These are phyloP conservation scores for Panzeria rudis DNA, from an alignment of 2,888 invertebrate species.

Conservation along the genomic window DNA sequence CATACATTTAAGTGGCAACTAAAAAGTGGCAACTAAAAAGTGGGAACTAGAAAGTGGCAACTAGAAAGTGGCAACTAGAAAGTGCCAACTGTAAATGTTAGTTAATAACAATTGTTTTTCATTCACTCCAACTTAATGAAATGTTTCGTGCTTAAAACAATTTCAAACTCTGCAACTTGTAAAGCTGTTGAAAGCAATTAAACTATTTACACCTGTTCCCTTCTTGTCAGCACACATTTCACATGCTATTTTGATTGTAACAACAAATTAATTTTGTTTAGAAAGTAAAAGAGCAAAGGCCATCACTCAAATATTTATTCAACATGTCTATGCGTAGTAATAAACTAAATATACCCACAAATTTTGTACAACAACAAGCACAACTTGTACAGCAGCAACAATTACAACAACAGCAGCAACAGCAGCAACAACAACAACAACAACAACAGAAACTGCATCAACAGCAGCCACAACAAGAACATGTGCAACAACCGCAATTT, in stretches of 20 bases:
- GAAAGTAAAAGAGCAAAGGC: constrained; percentile 8
- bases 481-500: constrained; percentile 76
- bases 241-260: constrained; percentile 12
- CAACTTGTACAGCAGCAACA: constrained; percentile 73
- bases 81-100: background rate
- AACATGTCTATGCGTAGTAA: constrained; percentile 83
- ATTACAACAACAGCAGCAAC: constrained; percentile 74
- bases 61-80: background rate
- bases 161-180: constrained; percentile 46
- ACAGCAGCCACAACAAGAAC: constrained; percentile 63
- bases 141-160: constrained; percentile 61
- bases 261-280: constrained; percentile 1
- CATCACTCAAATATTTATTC: background rate
- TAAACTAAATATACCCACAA: constrained; percentile 77
- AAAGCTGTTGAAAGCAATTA: constrained; percentile 52
- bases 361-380: constrained; percentile 74
- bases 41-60: constrained; percentile 6
- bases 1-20: constrained; percentile 7
- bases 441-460: constrained; percentile 76
- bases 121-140: constrained; percentile 1
- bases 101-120: background rate
- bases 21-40: no score
- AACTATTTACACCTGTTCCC: constrained; percentile 55
- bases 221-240: constrained; percentile 1
- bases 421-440: constrained; percentile 78